A percentile compares a stretch with the other conserved stretches of the same genome.
Evolutionary conservation across 2,113 vertebrate genomes (phyloP).

Genomic region (Oncorhynchus kisutch): DNA sequence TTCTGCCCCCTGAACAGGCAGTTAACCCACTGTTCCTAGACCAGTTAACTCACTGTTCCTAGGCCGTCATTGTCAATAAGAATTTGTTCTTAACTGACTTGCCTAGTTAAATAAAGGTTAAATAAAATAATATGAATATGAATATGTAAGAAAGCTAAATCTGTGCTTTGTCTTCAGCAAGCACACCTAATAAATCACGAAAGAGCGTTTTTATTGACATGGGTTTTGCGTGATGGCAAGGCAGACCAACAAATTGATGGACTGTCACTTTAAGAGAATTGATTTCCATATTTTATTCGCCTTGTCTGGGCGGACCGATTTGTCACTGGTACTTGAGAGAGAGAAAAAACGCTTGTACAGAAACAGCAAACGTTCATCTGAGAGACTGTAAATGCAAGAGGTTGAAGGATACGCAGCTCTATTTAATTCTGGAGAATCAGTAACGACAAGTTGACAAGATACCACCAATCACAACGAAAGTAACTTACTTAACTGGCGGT

Average conservation of each 20-base stretch:
- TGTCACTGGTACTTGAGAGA: not conserved
- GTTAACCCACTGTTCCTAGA: too few relatives aligned
- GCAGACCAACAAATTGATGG: conserved; percentile 12
- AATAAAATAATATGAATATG: too few relatives aligned
- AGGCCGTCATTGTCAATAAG: too few relatives aligned
- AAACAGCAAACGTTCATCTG: conserved; percentile 50
- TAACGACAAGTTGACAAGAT: conserved; percentile 54
- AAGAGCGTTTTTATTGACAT: too few relatives aligned
- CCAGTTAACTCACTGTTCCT: too few relatives aligned
- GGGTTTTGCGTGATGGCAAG: not conserved
- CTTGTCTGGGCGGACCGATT: conserved; percentile 33
- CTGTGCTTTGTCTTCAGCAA: too few relatives aligned
- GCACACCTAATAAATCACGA: too few relatives aligned
- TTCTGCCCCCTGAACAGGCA: too few relatives aligned
- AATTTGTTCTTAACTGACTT: too few relatives aligned
- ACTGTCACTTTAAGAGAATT: conserved; percentile 22
- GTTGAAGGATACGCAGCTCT: conserved; percentile 30
- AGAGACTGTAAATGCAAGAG: conserved; percentile 38
- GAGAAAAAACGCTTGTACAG: conserved; percentile 16
- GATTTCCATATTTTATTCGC: not conserved
- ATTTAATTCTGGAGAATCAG: conserved; percentile 31
- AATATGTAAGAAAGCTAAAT: too few relatives aligned
- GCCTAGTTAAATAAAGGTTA: too few relatives aligned
- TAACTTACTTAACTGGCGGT: conserved; percentile 59
- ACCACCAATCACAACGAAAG: conserved; percentile 63